A percentile compares a stretch with the other conserved stretches of the same genome.
Evolutionary conservation across 2,113 vertebrate species (phyloP).

Genomic region (Thalassoma bifasciatum): DNA sequence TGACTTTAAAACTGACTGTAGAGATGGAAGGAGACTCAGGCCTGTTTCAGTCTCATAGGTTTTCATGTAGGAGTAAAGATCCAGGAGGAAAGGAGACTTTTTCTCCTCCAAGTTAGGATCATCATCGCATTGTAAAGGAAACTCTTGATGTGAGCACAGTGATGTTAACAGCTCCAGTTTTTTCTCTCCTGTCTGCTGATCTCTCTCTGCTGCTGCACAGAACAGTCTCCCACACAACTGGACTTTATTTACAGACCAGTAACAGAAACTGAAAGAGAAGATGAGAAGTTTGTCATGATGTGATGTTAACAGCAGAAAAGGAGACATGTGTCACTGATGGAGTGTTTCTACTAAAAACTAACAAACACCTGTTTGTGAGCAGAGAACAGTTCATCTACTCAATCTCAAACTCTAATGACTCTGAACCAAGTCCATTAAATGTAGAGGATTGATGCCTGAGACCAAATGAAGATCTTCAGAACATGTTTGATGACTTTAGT

Average conservation of each 20-base stretch:
- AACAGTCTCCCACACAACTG: slow-evolving; percentile 12
- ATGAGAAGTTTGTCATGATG: not conserved
- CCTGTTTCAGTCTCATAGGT: slow-evolving; percentile 16
- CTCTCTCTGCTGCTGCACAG: slow-evolving; percentile 43
- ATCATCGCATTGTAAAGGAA: not conserved
- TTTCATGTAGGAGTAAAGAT: not conserved
- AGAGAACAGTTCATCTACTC: not conserved
- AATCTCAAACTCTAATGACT: not conserved
- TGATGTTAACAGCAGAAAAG: not conserved
- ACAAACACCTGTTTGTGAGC: not conserved
- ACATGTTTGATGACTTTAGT: too few relatives aligned
- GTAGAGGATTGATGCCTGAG: too few relatives aligned
- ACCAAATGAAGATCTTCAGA: too few relatives aligned
- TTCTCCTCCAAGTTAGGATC: too few relatives aligned
- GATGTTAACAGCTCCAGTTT: slow-evolving; percentile 23
- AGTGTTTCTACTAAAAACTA: not conserved
- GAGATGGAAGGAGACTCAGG: not conserved
- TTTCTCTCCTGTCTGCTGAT: slow-evolving; percentile 22
- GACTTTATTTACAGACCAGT: rapidly evolving
- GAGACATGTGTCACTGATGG: not conserved
- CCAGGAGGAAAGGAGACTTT: slow-evolving; percentile 23
- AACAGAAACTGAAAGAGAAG: not conserved
- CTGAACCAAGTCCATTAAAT: not conserved
- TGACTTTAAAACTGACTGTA: slow-evolving; percentile 28
- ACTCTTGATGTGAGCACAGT: not conserved